Evolutionary conservation across 2,888 invertebrate species (phyloP), one percentile per base, ranked within the genome.

Genomic region (Cephus spinipes): DNA sequence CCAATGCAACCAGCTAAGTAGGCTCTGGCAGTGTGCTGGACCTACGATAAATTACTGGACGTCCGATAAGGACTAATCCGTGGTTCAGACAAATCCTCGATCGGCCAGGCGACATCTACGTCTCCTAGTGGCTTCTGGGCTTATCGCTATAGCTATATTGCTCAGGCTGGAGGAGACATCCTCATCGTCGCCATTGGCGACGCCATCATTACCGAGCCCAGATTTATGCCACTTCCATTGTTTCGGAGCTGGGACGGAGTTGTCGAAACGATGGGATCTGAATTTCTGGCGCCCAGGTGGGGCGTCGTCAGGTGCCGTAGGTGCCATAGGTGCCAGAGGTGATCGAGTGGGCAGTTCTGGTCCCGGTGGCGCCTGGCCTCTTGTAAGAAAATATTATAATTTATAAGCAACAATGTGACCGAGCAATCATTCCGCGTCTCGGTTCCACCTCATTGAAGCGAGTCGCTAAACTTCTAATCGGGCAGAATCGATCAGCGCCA

Each of bases 391-490:
- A 73, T 36, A 73, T 73, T 73, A 73, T 73, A 32, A 73, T 73
- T 73, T 73, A 73, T 36, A 32, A 35, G 73, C 34, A 73, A 73
- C 73, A 73, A 73, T 73, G 73, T 23, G 73, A 31, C 73, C 73
- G 73, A 33, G 73, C 73, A 32, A 69, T 69, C 69, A 32, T 40
- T 40, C 40, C 40, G 15, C 40, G 15, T 15, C 40, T 40, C 40
- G 40, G 86, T 86, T 86, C 85, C 85, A 83, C 82, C 80, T 86
- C 86, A 83, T 83, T 83, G 85, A 82, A 83, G 82, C 83, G 77
- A 79, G 77, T 76, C 69, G 81, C 73, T 77, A 76, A 80, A 80
- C 81, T 78, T 79, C 80, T 84, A 82, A 83, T 83, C 81, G 82
- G 33, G 31, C 12, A 30, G 69, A 31, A 69, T 69, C 69, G 69